A percentile compares a stretch with the other conserved stretches of the same genome.
These are phyloP conservation scores for Axinella damicornis DNA, from an alignment of 37 sponge, comb jelly and placozoan genomes.

Conservation along the genomic window DNA sequence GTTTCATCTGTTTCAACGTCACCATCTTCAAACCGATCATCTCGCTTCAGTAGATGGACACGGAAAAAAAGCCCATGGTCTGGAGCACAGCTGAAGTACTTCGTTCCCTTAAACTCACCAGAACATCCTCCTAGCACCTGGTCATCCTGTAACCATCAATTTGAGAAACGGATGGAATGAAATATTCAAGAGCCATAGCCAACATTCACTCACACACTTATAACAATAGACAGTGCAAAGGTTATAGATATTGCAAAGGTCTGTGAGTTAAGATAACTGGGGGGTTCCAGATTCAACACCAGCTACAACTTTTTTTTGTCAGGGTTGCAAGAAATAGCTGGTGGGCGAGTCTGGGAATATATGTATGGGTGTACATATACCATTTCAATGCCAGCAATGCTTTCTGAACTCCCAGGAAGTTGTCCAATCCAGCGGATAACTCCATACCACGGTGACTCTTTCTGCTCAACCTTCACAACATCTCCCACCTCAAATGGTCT, in stretches of 20 bases:
- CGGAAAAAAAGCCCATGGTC: slow-evolving; percentile 29
- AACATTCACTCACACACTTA: too few relatives aligned
- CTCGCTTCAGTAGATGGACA: background rate
- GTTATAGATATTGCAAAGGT: too few relatives aligned
- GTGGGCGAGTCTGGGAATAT: too few relatives aligned
- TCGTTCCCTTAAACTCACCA: background rate
- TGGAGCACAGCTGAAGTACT: slow-evolving; percentile 19
- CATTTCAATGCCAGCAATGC: slow-evolving; percentile 45
- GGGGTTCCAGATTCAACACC: too few relatives aligned
- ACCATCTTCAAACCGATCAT: slow-evolving; percentile 8
- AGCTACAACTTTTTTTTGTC: too few relatives aligned
- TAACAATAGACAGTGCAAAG: too few relatives aligned
- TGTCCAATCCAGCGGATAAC: slow-evolving; percentile 37
- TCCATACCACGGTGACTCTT: slow-evolving; percentile 17
- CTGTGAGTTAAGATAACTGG: too few relatives aligned
- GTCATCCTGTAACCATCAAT: slow-evolving; percentile 26
- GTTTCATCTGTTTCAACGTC: slow-evolving; percentile 6
- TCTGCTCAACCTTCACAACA: slow-evolving; percentile 8
- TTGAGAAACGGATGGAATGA: too few relatives aligned
- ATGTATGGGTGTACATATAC: too few relatives aligned
- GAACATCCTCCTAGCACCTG: slow-evolving; percentile 2
- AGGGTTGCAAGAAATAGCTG: too few relatives aligned
- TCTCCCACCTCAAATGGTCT: slow-evolving; percentile 5
- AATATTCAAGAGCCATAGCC: too few relatives aligned
- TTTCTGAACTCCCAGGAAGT: background rate